Evolutionary conservation across 2,113 vertebrate species (phyloP).

Genomic region (Holacanthus passer): DNA sequence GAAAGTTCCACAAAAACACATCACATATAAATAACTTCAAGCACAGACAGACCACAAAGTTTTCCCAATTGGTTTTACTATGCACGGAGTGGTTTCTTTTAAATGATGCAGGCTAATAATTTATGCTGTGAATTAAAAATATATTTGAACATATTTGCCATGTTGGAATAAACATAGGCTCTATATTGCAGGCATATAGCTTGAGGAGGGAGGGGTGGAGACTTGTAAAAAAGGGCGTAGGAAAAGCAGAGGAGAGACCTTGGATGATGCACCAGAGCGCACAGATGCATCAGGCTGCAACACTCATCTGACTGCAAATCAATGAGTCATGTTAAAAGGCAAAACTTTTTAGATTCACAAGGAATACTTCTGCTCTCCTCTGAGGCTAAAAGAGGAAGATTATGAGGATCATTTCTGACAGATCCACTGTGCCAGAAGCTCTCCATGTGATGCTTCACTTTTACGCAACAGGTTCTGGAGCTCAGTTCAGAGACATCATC

Average conservation of each 20-base stretch:
- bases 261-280: constrained; percentile 60
- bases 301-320: constrained; percentile 12
- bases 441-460: constrained; percentile 36
- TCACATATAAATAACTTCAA: not conserved
- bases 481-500: not conserved
- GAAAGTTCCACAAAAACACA: not conserved
- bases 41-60: not conserved
- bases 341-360: constrained; percentile 16
- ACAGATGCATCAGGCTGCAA: constrained; percentile 36
- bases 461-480: constrained; percentile 73
- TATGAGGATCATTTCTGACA: constrained; percentile 32
- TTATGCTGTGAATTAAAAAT: not conserved
- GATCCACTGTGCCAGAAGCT: not conserved
- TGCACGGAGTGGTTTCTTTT: not conserved
- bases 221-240: constrained; percentile 62
- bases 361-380: not conserved
- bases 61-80: not conserved
- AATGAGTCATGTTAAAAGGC: constrained; percentile 26
- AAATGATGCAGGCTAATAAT: not conserved
- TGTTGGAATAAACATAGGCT: not conserved
- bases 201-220: constrained; percentile 73
- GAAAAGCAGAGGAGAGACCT: constrained; percentile 52
- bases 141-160: not conserved
- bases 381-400: not conserved
- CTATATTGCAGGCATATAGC: constrained; percentile 5